Conservation (phyloP, 1,140 invertebrate species). For the Thaumatotibia leucotreta region DNA sequence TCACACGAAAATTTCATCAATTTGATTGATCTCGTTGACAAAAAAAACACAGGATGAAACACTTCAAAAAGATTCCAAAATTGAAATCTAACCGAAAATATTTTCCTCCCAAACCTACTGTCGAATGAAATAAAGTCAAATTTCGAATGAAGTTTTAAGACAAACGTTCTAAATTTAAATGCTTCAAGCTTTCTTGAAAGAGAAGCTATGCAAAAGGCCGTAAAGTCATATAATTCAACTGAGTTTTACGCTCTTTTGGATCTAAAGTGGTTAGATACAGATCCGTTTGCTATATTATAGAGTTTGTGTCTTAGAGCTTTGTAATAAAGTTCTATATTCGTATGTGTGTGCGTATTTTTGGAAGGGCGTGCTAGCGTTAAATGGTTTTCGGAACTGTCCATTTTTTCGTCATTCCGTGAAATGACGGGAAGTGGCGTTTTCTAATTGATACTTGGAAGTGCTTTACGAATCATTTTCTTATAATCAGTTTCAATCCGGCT, state of each 20-base stretch:
- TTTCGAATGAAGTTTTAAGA: not conserved
- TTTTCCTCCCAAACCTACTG: not conserved
- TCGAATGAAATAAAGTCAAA: not conserved
- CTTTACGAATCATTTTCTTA: too few relatives aligned
- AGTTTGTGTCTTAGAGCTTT: not conserved
- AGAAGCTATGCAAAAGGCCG: not conserved
- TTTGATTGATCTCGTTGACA: not conserved
- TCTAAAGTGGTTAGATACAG: not conserved
- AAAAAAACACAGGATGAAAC: not conserved
- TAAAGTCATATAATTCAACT: not conserved
- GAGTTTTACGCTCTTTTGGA: not conserved
- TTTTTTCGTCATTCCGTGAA: slow-evolving; percentile 2
- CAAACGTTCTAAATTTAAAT: not conserved
- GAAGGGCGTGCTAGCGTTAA: not conserved
- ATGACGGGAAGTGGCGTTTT: not conserved
- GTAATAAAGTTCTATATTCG: not conserved
- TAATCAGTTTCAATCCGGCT: too few relatives aligned
- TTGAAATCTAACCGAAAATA: not conserved
- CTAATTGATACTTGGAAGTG: not conserved
- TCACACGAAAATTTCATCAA: not conserved
- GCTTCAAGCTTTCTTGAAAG: not conserved
- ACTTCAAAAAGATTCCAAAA: not conserved
- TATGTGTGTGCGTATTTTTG: not conserved
- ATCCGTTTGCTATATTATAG: not conserved
- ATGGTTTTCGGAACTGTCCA: not conserved